Conservation (phyloP, 2,113 vertebrate genomes). For the Oostethus manadensis region DNA sequence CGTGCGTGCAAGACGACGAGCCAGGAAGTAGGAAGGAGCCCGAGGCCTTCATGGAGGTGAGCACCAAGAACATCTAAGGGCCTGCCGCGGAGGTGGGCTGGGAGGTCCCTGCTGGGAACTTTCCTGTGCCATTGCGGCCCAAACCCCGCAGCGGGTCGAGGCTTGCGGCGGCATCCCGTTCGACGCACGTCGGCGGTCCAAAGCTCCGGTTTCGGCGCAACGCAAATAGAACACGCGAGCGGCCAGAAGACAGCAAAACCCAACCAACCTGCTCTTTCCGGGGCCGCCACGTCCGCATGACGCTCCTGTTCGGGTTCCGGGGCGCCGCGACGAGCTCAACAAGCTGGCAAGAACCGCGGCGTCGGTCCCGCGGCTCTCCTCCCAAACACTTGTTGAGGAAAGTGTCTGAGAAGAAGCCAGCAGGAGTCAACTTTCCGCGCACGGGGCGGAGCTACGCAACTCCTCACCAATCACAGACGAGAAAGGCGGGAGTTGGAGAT, state of each 20-base stretch:
- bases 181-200: not conserved
- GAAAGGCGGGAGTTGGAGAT: not conserved
- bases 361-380: too few relatives aligned
- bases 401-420: constrained; percentile 8
- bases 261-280: constrained; percentile 61
- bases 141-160: too few relatives aligned
- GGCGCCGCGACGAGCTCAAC: not conserved
- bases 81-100: too few relatives aligned
- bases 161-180: too few relatives aligned
- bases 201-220: not conserved
- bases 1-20: too few relatives aligned
- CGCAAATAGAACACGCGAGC: constrained; percentile 40
- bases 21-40: too few relatives aligned
- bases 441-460: constrained; percentile 34
- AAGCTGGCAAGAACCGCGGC: not conserved
- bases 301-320: too few relatives aligned
- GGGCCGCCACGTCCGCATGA: constrained; percentile 47
- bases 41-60: too few relatives aligned
- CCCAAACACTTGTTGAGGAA: constrained; percentile 1
- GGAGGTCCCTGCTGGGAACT: not conserved
- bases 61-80: too few relatives aligned
- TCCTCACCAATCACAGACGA: constrained; percentile 39
- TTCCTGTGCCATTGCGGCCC: not conserved
- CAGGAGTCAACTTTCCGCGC: constrained; percentile 42
- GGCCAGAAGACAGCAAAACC: constrained; percentile 12